Evolutionary conservation across 2,797 vertebrate species (phyloP), one percentile per base, ranked within the genome.

Genomic region (Hydrocynus forskahlii): DNA sequence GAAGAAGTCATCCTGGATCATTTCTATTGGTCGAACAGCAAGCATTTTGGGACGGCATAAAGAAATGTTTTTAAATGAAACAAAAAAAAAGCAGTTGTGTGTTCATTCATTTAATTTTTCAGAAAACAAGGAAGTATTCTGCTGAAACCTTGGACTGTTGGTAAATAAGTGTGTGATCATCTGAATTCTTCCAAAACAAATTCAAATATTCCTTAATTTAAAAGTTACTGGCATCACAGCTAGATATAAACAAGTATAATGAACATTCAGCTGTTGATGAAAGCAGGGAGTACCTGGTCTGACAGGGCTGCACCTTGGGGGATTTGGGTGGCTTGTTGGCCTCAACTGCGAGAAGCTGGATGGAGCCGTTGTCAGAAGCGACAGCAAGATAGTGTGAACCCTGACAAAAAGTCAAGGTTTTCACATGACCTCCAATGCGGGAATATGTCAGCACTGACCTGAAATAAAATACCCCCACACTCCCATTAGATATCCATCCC

Each of bases 361-460:
- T 92, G 68, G 96, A 95, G 14, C 97, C 97, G 29, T 95, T 98
- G 87, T 99, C 98, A 0, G 98, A 98, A 7, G 97, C 97, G 29
- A 96, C 92, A 0, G 98, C 98, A 43, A 99, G 86, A 83, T 97
- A 99, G 83, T 99, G 97, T 0, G 97, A 99, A 0, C 97, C 97
- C 81, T 98, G 97, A 88, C 97, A 99, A 94, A 99, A 99, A 0
- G 97, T 96, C 71, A 99, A 86, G 0, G 97, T 97, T 92, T 97
- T 99, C 76, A 99, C 94, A 3, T 95, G 95, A 1, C 98, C 98
- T 43, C 97, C 97, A 55, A 98, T 94, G 13, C 97, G 95, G 57
- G 95, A 96, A 50, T 99, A 98, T 0, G 98, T 99, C 87, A 98
- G 80, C 88, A 98, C 96, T 1, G 98, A 99, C 87, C 98, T 99